Base-by-base conservation (phyloP, 37 sponge, comb jelly and placozoan species). In the Aphrocallistes beatrix region DNA sequence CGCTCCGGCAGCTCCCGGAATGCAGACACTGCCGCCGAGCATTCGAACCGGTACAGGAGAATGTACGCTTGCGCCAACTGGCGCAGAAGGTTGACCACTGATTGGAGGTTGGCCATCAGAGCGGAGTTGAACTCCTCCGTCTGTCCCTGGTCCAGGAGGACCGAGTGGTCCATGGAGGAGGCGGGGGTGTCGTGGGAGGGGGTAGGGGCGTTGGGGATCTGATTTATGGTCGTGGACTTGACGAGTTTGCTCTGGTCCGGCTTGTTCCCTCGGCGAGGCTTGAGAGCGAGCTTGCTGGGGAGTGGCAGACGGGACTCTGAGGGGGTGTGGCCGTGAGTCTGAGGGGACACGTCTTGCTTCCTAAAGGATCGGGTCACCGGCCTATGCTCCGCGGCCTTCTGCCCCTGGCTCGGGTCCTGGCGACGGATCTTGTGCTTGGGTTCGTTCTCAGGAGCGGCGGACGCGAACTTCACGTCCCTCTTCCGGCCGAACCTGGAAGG, bases 31-130 rank as follows among this genome's bases (percentile, higher is more conserved):
- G 91, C 87, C 38, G 83, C 28, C 34, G 34, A 83, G n/a, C 91
- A 90, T 47, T 97, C 86, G 40, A 88, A 94, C 25, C 16, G 36
- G 25, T 37, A 50, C n/a, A 97, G 87, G 30, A 87, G 60, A 36
- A 85, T 81, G 85, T 97, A 97, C 13, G 93, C 93, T 0, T 42
- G 34, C 0, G 89, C 98, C 0, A 91, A 0, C n/a, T 86, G 85
- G 10, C 23, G 34, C 36, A 97, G 45, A 37, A 97, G 85, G n/a
- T 83, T 42, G 93, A 97, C 87, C 81, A 91, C 81, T 0, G 82
- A 75, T 25, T 69, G 84, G 50, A 51, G 21, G 38, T 23, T 0
- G 13, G 75, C 10, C 21, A 32, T 13, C 6, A 60, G 75, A 3
- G 75, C 75, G n/a, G 75, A 60, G 34, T 60, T 60, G 40, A 82